Evolutionary conservation across 1,140 invertebrate genomes (phyloP).

Genomic region (Oryzaephilus surinamensis): DNA sequence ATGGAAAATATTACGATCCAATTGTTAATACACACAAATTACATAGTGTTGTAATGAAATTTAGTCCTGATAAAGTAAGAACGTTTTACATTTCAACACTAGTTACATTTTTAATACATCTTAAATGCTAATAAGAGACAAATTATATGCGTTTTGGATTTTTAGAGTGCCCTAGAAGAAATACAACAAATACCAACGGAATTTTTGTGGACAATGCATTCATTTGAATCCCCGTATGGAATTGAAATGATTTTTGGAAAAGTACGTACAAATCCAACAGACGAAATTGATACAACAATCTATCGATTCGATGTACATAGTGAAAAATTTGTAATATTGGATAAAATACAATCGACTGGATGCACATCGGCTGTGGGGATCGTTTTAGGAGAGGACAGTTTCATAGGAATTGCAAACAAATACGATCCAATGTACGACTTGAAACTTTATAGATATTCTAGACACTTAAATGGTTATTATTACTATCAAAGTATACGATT

Average conservation of each 20-base stretch:
- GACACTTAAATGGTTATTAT: slow-evolving; percentile 28
- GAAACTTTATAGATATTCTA: too few species aligned
- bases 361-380: slow-evolving; percentile 24
- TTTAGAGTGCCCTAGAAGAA: slow-evolving; percentile 15
- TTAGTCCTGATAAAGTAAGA: slow-evolving; percentile 21
- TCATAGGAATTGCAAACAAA: slow-evolving; percentile 26
- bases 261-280: slow-evolving; percentile 1
- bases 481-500: slow-evolving; percentile 25
- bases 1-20: slow-evolving; percentile 24
- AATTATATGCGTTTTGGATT: background rate
- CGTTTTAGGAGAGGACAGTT: slow-evolving; percentile 21
- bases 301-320: slow-evolving; percentile 22
- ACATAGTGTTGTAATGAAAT: slow-evolving; percentile 19
- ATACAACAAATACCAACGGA: slow-evolving; percentile 24
- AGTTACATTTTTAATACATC: too few species aligned
- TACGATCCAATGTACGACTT: too few species aligned
- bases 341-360: slow-evolving; percentile 17
- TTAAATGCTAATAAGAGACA: too few species aligned
- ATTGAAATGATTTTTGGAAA: slow-evolving; percentile 26
- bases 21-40: slow-evolving; percentile 18
- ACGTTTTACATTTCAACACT: too few species aligned
- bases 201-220: slow-evolving; percentile 15
- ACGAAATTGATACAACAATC: slow-evolving; percentile 17
- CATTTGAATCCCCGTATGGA: slow-evolving; percentile 24
- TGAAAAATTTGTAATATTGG: slow-evolving; percentile 24